Percentiles rank a stretch among this genome's conserved stretches.
These are phyloP conservation scores for Eptesicus fuscus DNA, from an alignment of 2,113 vertebrate genomes.

Conservation along the genomic window DNA sequence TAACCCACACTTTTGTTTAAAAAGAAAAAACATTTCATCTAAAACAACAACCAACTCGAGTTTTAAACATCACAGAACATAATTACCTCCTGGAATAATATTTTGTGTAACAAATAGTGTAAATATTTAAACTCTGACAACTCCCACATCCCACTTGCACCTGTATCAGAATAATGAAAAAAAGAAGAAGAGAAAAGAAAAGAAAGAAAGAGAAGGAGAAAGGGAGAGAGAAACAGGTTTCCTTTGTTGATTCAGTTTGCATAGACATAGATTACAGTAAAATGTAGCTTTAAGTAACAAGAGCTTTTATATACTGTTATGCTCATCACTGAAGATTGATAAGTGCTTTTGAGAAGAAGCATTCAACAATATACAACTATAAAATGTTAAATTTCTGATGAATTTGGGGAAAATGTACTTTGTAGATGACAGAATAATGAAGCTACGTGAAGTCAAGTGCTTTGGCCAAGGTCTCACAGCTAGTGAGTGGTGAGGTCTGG, in stretches of 20 bases:
- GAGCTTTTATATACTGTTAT: not conserved
- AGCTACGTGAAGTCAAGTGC: not conserved
- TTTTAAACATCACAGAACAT: not conserved
- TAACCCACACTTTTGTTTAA: not conserved
- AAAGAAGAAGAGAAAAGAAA: rapidly evolving
- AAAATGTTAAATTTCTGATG: not conserved
- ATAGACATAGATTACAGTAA: slow-evolving; percentile 1
- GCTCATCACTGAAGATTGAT: slow-evolving; percentile 42
- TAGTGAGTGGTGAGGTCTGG: not conserved
- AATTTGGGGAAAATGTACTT: slow-evolving; percentile 17
- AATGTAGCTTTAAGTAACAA: slow-evolving; percentile 21
- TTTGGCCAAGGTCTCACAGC: not conserved
- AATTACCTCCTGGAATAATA: not conserved
- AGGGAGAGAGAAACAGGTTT: not conserved
- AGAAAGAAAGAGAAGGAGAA: too few species aligned
- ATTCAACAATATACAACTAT: not conserved
- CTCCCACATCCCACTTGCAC: not conserved
- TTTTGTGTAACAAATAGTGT: not conserved
- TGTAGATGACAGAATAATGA: not conserved
- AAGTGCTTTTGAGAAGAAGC: not conserved
- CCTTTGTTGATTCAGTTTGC: not conserved
- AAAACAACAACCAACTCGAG: not conserved
- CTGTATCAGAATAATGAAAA: not conserved
- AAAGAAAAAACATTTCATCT: not conserved
- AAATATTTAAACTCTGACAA: not conserved